Evolutionary conservation across 2,113 vertebrate species (phyloP).

Genomic region (Naja naja): DNA sequence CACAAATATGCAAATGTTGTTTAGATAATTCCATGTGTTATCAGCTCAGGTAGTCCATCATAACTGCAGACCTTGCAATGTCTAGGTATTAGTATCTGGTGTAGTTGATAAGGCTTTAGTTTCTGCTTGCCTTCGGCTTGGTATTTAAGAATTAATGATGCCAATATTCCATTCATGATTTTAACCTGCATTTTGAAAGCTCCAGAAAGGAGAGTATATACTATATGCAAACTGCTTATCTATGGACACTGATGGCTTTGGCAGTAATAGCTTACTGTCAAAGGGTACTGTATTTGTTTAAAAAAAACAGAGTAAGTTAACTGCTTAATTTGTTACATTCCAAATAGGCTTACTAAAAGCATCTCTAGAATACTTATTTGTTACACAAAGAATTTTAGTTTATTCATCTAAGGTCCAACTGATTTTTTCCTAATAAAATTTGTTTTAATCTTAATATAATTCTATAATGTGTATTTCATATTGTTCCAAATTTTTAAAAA

Average conservation of each 20-base stretch:
- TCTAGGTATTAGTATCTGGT: slow-evolving; percentile 76
- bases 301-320: background rate
- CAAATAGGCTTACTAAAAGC: background rate
- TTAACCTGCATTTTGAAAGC: slow-evolving; percentile 52
- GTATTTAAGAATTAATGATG: slow-evolving; percentile 73
- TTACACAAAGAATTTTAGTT: background rate
- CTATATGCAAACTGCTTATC: slow-evolving; percentile 49
- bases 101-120: slow-evolving; percentile 74
- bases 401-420: background rate
- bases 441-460: background rate
- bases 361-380: background rate
- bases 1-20: slow-evolving; percentile 97
- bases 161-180: slow-evolving; percentile 64
- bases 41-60: slow-evolving; percentile 91
- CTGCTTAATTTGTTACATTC: background rate
- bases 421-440: background rate
- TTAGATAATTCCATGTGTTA: slow-evolving; percentile 90
- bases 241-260: slow-evolving; percentile 47
- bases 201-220: slow-evolving; percentile 41
- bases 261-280: background rate
- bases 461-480: background rate
- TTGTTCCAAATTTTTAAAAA: background rate
- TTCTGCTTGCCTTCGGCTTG: slow-evolving; percentile 64
- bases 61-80: slow-evolving; percentile 72
- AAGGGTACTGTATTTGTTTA: background rate